Evolutionary conservation across 2,888 invertebrate genomes (phyloP), one percentile per base, ranked within the genome.

Genomic region (Colostygia pectinataria): DNA sequence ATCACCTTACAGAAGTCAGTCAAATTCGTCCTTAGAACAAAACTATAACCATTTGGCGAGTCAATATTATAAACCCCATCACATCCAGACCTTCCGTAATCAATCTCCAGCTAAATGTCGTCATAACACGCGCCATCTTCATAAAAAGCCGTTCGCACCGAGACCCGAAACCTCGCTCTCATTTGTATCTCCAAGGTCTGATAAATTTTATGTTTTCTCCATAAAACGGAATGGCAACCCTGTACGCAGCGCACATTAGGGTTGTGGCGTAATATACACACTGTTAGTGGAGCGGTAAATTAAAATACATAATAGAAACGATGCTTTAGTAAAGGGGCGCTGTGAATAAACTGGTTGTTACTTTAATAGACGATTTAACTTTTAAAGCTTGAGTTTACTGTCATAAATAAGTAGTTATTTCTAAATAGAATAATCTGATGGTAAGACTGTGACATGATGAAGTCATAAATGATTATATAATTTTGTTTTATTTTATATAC

Each of bases 101-200:
- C 45, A 55, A 55, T 51, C 38, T 42, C 38, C 15, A 14, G 4
- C 33, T 45, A 32, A 40, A 46, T 40, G 14, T 33, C 39, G 23
- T 34, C 36, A 44, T 44, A 49, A 48, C 48, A 44, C 53, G 40
- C 48, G 27, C 46, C 39, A 42, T 53, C 45, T 45, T 49, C 45
- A 54, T 54, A 54, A 54, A 54, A 46, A 42, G 38, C 27, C 34
- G 45, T 46, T 50, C 53, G 43, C 53, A 54, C 53, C 15, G 46
- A 50, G 45, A 45, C 46, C 54, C 27, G 32, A 48, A 55, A 49
- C 40, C 51, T 47, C 43, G 42, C 34, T 54, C 43, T 57, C 57
- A 57, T 57, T 55, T 55, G 55, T 55, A 45, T 50, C 53, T 53
- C 49, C 46, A 44, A 57, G 54, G 52, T 49, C 45, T 52, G 55